Conservation (phyloP, 2,797 vertebrate genomes). For the Hapalemur alaotrensis region DNA sequence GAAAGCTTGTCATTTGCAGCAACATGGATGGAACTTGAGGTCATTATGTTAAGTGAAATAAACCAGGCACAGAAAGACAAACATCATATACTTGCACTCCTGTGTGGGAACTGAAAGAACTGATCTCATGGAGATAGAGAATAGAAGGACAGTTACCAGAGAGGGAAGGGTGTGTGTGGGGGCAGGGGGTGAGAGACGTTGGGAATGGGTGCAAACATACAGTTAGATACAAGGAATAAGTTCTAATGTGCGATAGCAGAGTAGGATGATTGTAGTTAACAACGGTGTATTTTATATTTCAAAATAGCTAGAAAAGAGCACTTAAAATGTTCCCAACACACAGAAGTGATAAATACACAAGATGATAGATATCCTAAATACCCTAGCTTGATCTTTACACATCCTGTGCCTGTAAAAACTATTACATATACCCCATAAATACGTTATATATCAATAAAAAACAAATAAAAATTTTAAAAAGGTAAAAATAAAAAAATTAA, state of each 20-base stretch:
- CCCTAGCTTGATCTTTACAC: background rate
- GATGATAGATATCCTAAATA: background rate
- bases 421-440: background rate
- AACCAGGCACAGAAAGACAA: background rate
- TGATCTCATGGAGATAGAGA: background rate
- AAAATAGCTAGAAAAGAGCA: background rate
- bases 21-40: background rate
- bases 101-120: background rate
- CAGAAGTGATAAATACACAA: background rate
- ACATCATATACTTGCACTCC: background rate
- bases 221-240: background rate
- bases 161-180: background rate
- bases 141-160: background rate
- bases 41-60: background rate
- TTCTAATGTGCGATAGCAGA: background rate
- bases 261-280: background rate
- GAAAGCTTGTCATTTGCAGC: background rate
- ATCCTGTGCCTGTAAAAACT: background rate
- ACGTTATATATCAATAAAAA: background rate
- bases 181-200: background rate
- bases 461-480: background rate
- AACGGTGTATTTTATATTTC: background rate
- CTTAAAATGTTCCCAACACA: background rate
- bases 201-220: background rate
- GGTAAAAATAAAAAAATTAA: background rate